Base-by-base conservation (phyloP, 2,113 vertebrate species). In the Oceanites oceanicus region DNA sequence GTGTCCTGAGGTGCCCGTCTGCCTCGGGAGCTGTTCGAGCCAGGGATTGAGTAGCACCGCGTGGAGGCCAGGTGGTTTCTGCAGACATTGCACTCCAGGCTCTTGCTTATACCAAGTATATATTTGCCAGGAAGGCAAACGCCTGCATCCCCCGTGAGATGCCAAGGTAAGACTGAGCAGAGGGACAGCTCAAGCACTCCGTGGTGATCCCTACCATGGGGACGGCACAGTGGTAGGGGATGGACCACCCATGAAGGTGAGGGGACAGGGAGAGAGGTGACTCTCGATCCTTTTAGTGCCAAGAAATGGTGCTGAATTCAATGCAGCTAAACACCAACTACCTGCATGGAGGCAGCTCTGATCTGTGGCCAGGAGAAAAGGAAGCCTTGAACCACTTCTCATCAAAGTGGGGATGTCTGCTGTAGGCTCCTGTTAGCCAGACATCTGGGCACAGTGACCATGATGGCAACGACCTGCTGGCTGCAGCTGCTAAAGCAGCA, bases 211-310 rank as follows among this genome's bases (percentile, higher is more conserved):
- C 52, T 7, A 25, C 29, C 26, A n/a, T 1, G 15, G 15, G 52
- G 47, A 58, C 0, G 0, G 50, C 36, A n/a, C 1, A 2, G 45
- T 10, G 4, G 22, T 6, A 58, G 15, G 20, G 42, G 17, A 22
- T 19, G 29, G 40, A 59, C 62, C n/a, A 52, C 32, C 17, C 34
- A 21, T 1, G 2, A 79, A 86, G 11, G 23, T 2, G 5, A 68
- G 4, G 27, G 21, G 15, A 50, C 9, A 67, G 44, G 77, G 45
- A 18, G 9, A 85, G 91, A 10, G 14, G 32, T 52, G 47, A n/a
- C 9, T 38, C 20, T 26, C 4, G 2, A 55, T 40, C 14, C 15
- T 59, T 84, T 86, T 21, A 86, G 20, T 63, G 36, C 23, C 38
- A 71, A 63, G 71, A 92, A 89, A 40, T 1, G 4, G n/a, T 47